A percentile compares a stretch with the other conserved stretches of the same genome.
phyloP scores from a whole-genome alignment of 64 coral and sea anemone species.

The Montipora capricornis region DNA sequence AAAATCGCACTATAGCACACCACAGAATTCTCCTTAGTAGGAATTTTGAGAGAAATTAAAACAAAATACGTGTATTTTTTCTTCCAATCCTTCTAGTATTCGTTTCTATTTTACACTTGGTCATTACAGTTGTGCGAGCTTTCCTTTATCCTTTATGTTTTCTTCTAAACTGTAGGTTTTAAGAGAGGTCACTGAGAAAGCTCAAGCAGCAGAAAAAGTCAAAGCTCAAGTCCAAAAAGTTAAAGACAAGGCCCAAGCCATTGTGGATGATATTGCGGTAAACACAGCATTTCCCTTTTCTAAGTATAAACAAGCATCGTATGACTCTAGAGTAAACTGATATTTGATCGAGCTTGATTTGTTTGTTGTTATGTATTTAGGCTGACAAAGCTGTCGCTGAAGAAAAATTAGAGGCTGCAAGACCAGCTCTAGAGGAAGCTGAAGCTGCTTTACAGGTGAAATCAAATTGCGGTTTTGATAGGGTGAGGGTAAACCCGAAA shows the following conservation, averaged over 20 bases:
- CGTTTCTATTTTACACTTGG: too few species aligned
- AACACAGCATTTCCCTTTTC: background rate
- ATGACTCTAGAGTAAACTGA: too few species aligned
- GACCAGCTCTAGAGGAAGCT: conserved; percentile 94
- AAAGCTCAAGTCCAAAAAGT: conserved; percentile 99
- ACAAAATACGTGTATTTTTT: too few species aligned
- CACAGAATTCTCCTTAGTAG: too few species aligned
- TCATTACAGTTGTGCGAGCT: too few species aligned
- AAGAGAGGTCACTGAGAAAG: conserved; percentile 91
- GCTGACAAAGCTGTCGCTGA: conserved; percentile 92
- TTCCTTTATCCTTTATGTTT: too few species aligned
- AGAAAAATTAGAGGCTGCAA: conserved; percentile 87
- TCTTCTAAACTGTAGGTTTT: conserved; percentile 59
- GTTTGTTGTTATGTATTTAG: conserved; percentile 40
- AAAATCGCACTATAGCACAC: too few species aligned
- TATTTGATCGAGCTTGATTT: background rate
- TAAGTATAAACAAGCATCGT: too few species aligned
- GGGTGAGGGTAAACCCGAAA: too few species aligned
- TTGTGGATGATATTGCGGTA: conserved; percentile 98
- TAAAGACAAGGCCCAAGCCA: conserved; percentile 97
- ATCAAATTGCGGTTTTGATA: background rate
- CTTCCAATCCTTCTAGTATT: too few species aligned
- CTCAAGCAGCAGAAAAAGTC: conserved; percentile 97
- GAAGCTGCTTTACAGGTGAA: conserved; percentile 94
- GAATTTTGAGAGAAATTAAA: too few species aligned